Conservation (phyloP, 1,140 invertebrate genomes). For the Spodoptera litura region DNA sequence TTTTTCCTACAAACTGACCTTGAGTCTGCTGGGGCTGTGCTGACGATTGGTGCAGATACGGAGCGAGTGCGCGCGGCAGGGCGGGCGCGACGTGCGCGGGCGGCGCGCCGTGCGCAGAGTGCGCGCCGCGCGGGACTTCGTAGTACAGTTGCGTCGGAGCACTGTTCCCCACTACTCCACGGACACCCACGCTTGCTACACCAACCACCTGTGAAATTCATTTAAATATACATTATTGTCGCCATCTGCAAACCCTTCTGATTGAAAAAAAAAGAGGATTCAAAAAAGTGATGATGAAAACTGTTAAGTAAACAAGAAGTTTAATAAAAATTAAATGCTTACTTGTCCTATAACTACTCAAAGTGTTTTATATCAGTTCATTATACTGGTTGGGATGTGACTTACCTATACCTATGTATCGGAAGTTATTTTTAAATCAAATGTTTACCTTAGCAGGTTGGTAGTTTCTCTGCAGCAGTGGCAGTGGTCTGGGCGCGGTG, state of each 20-base stretch:
- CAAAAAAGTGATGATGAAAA: no score
- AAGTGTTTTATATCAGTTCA: no score
- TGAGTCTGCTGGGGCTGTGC: constrained; percentile 47
- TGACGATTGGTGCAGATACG: constrained; percentile 32
- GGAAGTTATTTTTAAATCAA: no score
- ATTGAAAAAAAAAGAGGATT: no score
- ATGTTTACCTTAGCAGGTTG: constrained; percentile 75
- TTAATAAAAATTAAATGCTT: no score
- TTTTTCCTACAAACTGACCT: background rate
- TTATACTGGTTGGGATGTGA: no score
- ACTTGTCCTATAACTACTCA: no score
- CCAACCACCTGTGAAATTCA: constrained; percentile 67
- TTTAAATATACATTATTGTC: no score
- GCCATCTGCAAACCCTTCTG: no score
- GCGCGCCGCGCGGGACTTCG: constrained; percentile 69
- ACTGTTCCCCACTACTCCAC: constrained; percentile 78
- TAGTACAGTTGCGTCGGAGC: constrained; percentile 80
- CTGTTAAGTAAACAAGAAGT: no score
- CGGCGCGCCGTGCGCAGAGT: constrained; percentile 34
- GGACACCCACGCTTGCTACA: constrained; percentile 69
- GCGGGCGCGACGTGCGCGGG: constrained; percentile 29
- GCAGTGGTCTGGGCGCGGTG: constrained; percentile 64
- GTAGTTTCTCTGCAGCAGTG: constrained; percentile 75
- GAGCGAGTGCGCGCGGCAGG: constrained; percentile 36
- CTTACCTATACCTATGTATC: no score